Evolutionary conservation across 92 coral and sea anemone species (phyloP), one percentile per base, ranked within the genome.

Genomic region (Actinostola sp.): DNA sequence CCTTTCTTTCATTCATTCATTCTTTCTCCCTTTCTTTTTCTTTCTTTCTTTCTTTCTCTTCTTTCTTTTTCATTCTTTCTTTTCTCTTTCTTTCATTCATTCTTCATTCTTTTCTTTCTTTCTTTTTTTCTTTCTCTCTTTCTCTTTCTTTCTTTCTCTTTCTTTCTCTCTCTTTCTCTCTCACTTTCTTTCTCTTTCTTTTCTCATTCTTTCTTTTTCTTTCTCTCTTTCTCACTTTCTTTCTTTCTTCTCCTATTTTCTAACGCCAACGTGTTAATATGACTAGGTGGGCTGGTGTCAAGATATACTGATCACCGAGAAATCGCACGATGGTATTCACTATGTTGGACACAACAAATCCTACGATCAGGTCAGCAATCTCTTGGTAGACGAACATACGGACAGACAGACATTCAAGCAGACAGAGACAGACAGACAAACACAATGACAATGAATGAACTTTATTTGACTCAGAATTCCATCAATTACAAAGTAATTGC

Each of bases 331-430:
- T 70, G 92, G 89, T 16, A 64, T 87, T 8, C 97, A 93, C 70
- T 93, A 78, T 45, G 98, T 92, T 1, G 97, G 93, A 28, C 98
- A 93, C 46, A 93, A 93, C 74, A 91, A 91, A 61, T 74, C 76
- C 41, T 93, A 93, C 76, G 98, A 93, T 63, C 98, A 93, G 86
- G 98, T 85, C 63, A 64, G 55, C 45, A 6, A 17, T 12, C 2
- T 30, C 60, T 11, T 19, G 16, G 54, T 48, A 13, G 13, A 2
- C 19, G 21, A 14, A n/a, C n/a, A n/a, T n/a, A n/a, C n/a, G n/a
- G n/a, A n/a, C n/a, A n/a, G n/a, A n/a, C n/a, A n/a, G n/a, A n/a
- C n/a, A n/a, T n/a, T n/a, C n/a, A n/a, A n/a, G n/a, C n/a, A n/a
- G n/a, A n/a, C n/a, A n/a, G n/a, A n/a, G n/a, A n/a, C n/a, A n/a